Percentiles rank a stretch among this genome's conserved stretches.
These are phyloP conservation scores for Agelas oroides DNA, from an alignment of 37 sponge, comb jelly and placozoan genomes.

Conservation along the genomic window DNA sequence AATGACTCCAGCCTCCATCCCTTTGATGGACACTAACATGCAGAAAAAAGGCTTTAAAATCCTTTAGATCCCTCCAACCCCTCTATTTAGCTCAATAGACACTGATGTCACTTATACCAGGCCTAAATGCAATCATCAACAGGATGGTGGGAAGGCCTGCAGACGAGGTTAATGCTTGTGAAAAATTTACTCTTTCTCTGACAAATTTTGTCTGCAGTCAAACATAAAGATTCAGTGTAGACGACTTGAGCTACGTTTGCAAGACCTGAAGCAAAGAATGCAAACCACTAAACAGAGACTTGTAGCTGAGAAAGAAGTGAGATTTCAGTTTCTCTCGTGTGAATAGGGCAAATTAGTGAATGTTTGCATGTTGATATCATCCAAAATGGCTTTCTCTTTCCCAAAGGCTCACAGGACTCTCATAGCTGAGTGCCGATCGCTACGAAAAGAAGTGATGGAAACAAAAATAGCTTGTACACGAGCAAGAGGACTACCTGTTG, in stretches of 20 bases:
- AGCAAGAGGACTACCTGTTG: neutral
- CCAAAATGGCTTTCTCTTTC: neutral
- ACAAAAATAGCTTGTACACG: conserved; percentile 23
- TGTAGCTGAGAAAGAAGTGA: conserved; percentile 17
- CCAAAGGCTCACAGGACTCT: conserved; percentile 1
- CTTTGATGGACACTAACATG: no score
- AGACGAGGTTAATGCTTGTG: neutral
- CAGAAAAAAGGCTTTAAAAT: no score
- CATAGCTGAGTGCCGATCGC: conserved; percentile 14
- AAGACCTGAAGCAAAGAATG: neutral
- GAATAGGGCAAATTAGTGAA: no score
- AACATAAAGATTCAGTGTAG: conserved; percentile 38
- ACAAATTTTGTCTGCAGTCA: conserved; percentile 5
- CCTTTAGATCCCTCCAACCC: no score
- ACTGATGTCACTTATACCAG: no score
- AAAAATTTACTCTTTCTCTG: neutral
- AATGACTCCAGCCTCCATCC: no score
- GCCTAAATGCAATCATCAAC: no score
- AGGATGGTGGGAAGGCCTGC: no score
- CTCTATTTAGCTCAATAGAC: no score
- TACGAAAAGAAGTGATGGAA: conserved; percentile 21
- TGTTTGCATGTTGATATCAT: no score
- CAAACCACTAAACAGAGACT: conserved; percentile 1
- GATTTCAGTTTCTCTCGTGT: no score
- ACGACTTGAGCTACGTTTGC: neutral